These are phyloP conservation scores for Acrossocheilus fasciatus DNA, from an alignment of 2,797 vertebrate species.

Conservation along the genomic window DNA sequence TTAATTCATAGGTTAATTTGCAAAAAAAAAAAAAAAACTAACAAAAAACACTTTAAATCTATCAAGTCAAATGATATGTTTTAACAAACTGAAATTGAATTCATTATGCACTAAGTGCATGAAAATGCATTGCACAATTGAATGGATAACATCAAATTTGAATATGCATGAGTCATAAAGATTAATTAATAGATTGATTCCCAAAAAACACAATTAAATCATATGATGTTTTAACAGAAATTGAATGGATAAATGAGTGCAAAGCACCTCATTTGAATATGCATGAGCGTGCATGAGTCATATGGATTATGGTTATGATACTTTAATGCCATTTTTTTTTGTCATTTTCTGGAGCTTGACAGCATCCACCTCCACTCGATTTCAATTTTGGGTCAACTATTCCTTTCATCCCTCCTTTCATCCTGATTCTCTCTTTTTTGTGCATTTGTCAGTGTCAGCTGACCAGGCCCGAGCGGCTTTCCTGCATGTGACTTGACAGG, in stretches of 20 bases:
- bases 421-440: not conserved
- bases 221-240: no score
- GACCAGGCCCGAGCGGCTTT: not conserved
- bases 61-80: not conserved
- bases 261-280: not conserved
- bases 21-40: no score
- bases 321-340: not conserved
- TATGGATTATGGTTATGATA: not conserved
- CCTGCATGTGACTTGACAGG: not conserved
- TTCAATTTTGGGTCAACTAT: not conserved
- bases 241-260: not conserved
- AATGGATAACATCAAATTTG: not conserved
- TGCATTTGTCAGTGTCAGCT: not conserved
- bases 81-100: not conserved
- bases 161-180: not conserved
- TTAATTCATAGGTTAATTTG: no score
- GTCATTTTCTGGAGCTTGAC: not conserved
- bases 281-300: not conserved
- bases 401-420: not conserved
- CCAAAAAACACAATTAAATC: not conserved
- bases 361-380: not conserved
- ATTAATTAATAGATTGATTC: not conserved
- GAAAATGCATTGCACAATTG: not conserved
- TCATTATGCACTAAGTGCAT: not conserved
- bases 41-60: not conserved